Evolutionary conservation across 2,113 vertebrate genomes (phyloP).

Genomic region (Stegostoma tigrinum): DNA sequence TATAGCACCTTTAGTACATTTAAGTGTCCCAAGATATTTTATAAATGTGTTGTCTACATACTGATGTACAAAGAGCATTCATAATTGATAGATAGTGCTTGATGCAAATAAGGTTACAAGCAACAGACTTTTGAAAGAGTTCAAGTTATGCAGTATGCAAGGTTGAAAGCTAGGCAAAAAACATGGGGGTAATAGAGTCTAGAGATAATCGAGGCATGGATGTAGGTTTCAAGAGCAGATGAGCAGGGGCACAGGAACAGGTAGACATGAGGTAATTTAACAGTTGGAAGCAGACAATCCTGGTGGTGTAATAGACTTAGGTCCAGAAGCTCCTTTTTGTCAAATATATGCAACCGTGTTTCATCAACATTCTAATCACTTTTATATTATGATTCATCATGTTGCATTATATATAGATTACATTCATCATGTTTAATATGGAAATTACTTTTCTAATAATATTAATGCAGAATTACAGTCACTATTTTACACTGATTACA

Average conservation of each 20-base stretch:
- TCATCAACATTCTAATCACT: not conserved
- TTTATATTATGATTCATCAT: not conserved
- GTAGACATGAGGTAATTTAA: not conserved
- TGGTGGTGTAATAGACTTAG: not conserved
- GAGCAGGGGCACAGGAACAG: not conserved
- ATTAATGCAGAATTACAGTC: not conserved
- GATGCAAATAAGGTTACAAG: not conserved
- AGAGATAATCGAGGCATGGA: not conserved
- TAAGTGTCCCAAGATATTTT: not conserved
- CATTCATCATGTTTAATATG: not conserved
- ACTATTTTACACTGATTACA: slow-evolving; percentile 6
- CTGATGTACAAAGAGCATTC: not conserved
- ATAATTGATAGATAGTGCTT: not conserved
- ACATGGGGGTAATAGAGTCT: not conserved
- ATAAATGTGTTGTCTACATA: not conserved
- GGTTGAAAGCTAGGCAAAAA: not conserved
- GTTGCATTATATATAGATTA: not conserved
- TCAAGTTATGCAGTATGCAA: not conserved
- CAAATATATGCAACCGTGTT: not conserved
- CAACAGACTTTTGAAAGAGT: not conserved
- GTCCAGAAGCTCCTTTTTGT: not conserved
- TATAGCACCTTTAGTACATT: not conserved
- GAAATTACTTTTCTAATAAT: not conserved
- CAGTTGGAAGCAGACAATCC: not conserved
- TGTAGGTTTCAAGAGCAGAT: not conserved